Conservation (phyloP, 2,797 vertebrate species). For the Salmo trutta region DNA sequence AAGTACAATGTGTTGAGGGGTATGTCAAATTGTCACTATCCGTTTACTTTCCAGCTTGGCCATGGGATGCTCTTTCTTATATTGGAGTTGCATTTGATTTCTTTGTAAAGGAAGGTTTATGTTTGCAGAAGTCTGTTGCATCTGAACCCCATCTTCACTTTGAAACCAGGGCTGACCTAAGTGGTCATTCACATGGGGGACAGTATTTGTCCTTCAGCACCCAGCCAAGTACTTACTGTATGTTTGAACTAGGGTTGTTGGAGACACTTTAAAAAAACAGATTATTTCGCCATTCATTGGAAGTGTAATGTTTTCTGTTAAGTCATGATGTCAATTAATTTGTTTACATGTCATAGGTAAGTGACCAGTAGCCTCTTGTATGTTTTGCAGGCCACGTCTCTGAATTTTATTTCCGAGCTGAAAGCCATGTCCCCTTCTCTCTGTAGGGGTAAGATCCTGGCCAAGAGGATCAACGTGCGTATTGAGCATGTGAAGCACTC, state of each 20-base stretch:
- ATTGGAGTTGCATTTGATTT: not conserved
- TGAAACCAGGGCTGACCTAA: conserved; percentile 83
- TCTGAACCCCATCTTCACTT: conserved; percentile 89
- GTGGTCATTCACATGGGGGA: conserved; percentile 96
- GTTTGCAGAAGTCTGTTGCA: not conserved
- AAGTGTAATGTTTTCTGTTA: not conserved
- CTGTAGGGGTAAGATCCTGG: conserved; percentile 92
- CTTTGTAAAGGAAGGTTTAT: not conserved
- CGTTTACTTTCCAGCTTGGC: not conserved
- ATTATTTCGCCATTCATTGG: not conserved
- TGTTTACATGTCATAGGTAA: no score
- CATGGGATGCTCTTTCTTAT: not conserved
- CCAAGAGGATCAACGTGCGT: conserved; percentile 98
- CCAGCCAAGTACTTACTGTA: conserved; percentile 63
- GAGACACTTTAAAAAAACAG: conserved; percentile 69
- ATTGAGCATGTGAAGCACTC: conserved; percentile 99
- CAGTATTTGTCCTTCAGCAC: conserved; percentile 81
- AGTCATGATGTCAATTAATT: not conserved
- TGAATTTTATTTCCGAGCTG: not conserved
- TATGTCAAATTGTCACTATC: not conserved
- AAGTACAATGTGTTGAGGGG: conserved; percentile 69
- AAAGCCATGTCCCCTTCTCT: not conserved
- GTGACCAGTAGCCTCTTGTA: not conserved
- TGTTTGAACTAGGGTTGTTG: conserved; percentile 82
- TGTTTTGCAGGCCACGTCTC: not conserved